Conservation (phyloP, 2,888 invertebrate species). For the Caenorhabditis wallacei region DNA sequence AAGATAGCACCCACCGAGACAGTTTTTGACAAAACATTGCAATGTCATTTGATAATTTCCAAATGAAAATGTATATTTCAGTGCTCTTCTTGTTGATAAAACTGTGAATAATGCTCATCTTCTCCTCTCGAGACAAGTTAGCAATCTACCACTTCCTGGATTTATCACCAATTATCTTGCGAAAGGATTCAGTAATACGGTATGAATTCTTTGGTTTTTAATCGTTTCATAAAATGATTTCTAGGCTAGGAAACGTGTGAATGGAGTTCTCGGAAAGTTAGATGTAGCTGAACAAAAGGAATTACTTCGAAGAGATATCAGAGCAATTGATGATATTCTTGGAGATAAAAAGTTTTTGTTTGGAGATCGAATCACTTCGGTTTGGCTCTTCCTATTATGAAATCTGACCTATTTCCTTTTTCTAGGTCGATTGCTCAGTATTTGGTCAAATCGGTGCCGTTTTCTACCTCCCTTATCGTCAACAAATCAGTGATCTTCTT, state of each 20-base stretch:
- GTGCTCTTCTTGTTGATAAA: slow-evolving; percentile 71
- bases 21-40: slow-evolving; percentile 3
- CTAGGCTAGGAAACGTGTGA: slow-evolving; percentile 64
- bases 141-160: slow-evolving; percentile 77
- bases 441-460: slow-evolving; percentile 79
- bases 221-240: neutral
- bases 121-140: slow-evolving; percentile 74
- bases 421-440: slow-evolving; percentile 77
- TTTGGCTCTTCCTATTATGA: slow-evolving; percentile 85
- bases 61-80: slow-evolving; percentile 19
- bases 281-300: slow-evolving; percentile 61
- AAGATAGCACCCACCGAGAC: slow-evolving; percentile 74
- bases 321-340: slow-evolving; percentile 93
- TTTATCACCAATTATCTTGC: slow-evolving; percentile 75
- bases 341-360: slow-evolving; percentile 96
- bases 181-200: slow-evolving; percentile 67
- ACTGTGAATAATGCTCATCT: slow-evolving; percentile 73
- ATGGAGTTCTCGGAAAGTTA: slow-evolving; percentile 65
- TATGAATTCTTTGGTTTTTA: slow-evolving; percentile 9
- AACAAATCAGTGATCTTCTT: slow-evolving; percentile 77
- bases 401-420: too few relatives aligned
- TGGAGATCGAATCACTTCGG: slow-evolving; percentile 94
- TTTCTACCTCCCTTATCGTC: slow-evolving; percentile 79
- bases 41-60: neutral
- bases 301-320: slow-evolving; percentile 92